phyloP scores from a whole-genome alignment of 2,888 invertebrate genomes.

The Torymus tubicola region DNA sequence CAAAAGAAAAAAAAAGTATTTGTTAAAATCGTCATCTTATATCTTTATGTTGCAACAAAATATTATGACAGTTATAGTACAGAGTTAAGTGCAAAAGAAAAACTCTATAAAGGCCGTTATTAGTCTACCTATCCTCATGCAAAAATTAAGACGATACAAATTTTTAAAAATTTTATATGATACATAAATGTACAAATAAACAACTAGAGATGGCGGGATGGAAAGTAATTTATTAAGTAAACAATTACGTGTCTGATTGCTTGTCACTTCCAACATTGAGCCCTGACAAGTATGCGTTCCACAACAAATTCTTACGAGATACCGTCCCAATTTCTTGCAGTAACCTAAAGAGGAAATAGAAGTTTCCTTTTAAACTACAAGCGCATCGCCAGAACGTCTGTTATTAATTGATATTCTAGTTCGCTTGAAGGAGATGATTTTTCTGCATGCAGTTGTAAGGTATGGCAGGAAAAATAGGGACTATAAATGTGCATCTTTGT shows the following conservation, averaged over 20 bases:
- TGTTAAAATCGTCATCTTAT: constrained; percentile 4
- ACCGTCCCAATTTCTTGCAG: constrained; percentile 56
- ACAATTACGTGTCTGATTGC: constrained; percentile 56
- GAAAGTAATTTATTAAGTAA: constrained; percentile 25
- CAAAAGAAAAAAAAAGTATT: constrained; percentile 25
- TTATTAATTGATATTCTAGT: constrained; percentile 16
- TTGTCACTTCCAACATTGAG: constrained; percentile 53
- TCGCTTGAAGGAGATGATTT: not conserved
- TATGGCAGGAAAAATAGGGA: not conserved
- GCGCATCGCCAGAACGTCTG: constrained; percentile 18
- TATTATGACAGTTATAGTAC: not conserved
- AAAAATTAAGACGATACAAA: not conserved
- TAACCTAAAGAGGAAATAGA: constrained; percentile 54
- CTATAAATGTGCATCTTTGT: no score
- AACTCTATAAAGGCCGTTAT: not conserved
- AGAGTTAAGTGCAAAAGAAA: not conserved
- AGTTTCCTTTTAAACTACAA: constrained; percentile 40
- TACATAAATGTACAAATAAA: constrained; percentile 3
- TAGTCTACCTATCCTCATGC: not conserved
- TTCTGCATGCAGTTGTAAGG: constrained; percentile 9
- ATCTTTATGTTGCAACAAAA: not conserved
- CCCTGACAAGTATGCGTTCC: constrained; percentile 55
- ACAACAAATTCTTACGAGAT: constrained; percentile 52
- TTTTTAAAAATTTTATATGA: constrained; percentile 12
- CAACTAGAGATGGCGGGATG: no score